Conservation (phyloP, 2,888 invertebrate genomes). For the Petrolisthes manimaculis region DNA sequence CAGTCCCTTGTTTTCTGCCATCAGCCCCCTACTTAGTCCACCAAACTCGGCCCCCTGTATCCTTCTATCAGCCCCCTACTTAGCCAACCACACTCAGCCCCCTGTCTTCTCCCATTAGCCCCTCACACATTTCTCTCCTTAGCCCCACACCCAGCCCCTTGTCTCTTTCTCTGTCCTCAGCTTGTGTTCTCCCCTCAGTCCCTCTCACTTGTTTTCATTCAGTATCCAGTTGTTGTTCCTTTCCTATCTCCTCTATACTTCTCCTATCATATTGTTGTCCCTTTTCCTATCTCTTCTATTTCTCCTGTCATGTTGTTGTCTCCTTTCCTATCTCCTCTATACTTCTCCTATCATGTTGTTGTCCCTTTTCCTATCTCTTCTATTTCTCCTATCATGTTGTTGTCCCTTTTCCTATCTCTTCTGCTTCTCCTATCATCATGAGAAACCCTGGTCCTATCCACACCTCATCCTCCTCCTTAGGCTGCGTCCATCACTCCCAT, state of each 20-base stretch:
- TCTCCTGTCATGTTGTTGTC: no score
- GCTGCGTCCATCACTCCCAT: background rate
- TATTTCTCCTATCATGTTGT: no score
- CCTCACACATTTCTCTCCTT: background rate
- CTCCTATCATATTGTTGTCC: no score
- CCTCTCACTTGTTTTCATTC: no score
- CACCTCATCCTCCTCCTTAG: background rate
- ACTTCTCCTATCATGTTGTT: no score
- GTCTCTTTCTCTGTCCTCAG: background rate
- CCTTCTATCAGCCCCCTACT: background rate
- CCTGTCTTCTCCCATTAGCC: background rate
- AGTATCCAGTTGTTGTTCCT: no score
- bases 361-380: no score
- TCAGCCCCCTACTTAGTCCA: background rate
- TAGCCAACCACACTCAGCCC: background rate
- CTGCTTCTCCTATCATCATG: background rate
- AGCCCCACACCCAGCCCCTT: background rate
- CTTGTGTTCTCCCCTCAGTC: no score
- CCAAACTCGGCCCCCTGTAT: background rate
- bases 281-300: no score
- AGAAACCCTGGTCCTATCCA: background rate
- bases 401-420: background rate
- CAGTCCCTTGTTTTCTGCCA: background rate
- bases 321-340: no score
- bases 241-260: no score